Conservation (phyloP, 2,797 vertebrate genomes). For the Sebastes elongatus region DNA sequence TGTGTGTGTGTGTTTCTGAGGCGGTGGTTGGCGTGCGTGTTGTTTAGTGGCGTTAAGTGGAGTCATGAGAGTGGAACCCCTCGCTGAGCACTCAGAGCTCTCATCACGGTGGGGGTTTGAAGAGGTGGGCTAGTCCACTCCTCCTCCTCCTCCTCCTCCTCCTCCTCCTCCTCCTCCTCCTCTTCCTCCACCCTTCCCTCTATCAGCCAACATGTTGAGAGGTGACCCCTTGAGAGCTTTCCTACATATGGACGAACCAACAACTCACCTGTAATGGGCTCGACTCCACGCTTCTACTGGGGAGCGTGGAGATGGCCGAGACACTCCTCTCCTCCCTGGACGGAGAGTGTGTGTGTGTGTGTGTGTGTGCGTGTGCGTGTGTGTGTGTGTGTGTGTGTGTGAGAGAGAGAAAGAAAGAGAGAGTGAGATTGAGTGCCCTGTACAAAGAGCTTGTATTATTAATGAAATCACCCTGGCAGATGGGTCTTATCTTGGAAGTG, state of each 20-base stretch:
- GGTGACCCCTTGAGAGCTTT: constrained; percentile 69
- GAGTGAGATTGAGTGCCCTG: constrained; percentile 67
- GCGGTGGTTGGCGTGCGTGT: background rate
- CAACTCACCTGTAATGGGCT: constrained; percentile 63
- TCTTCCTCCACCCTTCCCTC: constrained; percentile 28
- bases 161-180: background rate
- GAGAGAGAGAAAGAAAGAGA: constrained; percentile 34
- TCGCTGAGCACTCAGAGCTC: constrained; percentile 61
- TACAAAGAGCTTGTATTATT: constrained; percentile 83
- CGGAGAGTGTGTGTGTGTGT: background rate
- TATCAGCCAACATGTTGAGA: constrained; percentile 65
- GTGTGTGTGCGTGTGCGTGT: too few species aligned
- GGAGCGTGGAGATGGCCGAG: constrained; percentile 52
- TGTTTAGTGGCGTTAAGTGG: constrained; percentile 49
- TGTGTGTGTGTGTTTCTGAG: constrained; percentile 12
- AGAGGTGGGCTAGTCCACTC: constrained; percentile 51
- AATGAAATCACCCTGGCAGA: constrained; percentile 79
- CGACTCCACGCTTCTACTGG: constrained; percentile 47
- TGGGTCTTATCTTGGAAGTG: constrained; percentile 79
- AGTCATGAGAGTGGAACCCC: constrained; percentile 53
- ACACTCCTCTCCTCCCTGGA: constrained; percentile 25
- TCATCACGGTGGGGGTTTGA: constrained; percentile 56
- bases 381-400: constrained; percentile 31
- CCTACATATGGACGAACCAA: constrained; percentile 59
- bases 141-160: constrained; percentile 14